Evolutionary conservation across 2,113 vertebrate genomes (phyloP).

Genomic region (Dipodomys stephensi): DNA sequence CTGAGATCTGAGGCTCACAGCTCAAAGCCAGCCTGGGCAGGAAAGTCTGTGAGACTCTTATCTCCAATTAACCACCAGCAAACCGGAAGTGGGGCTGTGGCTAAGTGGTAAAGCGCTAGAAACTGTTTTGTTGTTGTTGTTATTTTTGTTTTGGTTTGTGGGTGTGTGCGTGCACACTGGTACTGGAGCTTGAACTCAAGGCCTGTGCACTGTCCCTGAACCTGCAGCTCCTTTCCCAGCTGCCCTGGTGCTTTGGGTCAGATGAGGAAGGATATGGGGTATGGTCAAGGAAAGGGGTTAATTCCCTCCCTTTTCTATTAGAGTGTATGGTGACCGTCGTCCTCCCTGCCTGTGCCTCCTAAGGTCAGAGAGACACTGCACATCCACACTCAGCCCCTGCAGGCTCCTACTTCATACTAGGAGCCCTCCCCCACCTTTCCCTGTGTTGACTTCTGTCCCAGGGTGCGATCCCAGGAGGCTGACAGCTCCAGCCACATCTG

Average conservation of each 20-base stretch:
- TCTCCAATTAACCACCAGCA: no score
- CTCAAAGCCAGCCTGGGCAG: no score
- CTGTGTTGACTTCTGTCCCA: background rate
- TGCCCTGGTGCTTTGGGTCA: background rate
- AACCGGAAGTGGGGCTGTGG: no score
- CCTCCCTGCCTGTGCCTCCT: background rate
- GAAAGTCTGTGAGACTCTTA: no score
- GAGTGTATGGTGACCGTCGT: background rate
- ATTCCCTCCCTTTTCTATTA: background rate
- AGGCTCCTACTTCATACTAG: background rate
- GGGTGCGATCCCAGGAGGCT: slow-evolving; percentile 26
- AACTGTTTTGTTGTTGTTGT: no score
- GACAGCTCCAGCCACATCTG: background rate
- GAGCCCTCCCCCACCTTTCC: fast-evolving
- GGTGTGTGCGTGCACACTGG: no score
- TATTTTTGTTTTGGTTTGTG: no score
- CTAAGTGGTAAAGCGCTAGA: no score
- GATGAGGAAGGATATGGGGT: background rate
- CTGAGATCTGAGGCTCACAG: no score
- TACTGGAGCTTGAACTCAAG: no score
- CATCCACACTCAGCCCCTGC: background rate
- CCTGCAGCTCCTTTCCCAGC: background rate
- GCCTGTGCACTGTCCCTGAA: no score
- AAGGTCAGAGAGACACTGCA: background rate
- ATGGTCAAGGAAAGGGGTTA: background rate